Base-by-base conservation (phyloP, 2,797 vertebrate species). In the Amazona ochrocephala region DNA sequence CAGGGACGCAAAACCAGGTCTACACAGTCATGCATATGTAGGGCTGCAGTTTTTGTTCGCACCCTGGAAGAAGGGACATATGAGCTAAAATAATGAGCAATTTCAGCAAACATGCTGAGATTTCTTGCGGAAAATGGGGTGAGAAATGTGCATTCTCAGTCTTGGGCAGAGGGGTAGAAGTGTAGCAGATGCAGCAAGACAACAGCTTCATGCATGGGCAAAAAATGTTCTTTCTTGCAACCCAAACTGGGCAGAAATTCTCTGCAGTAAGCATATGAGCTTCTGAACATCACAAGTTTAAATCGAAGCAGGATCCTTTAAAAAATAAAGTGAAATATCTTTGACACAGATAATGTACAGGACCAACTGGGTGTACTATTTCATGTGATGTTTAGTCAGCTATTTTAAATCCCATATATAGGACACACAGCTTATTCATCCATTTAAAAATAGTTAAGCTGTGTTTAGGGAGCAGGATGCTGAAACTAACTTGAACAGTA, bases 391-490 rank as follows among this genome's bases (percentile, higher is more conserved):
- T 89, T 96, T 96, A 84, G 67, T 89, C 67, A 93, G 88, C 85
- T 96, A 90, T 91, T 95, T 96, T 88, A 96, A 91, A 94, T 71
- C 61, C 24, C 65, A 50, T 87, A 85, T 90, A 77, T 92, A 96
- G 95, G 94, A 80, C 77, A 90, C 83, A 70, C 5, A 45, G 71
- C 42, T 94, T 95, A 94, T 93, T 94, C 80, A 94, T 90, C 81
- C 58, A 5, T 77, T 95, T 94, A 93, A 95, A 97, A 95, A 94
- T 90, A 95, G 84, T 87, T 95, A 47, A 92, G 61, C 34, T 68
- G 10, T 75, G 11, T 89, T 96, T 83, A 64, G 44, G 76, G 93
- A 89, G 34, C 37, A 81, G 56, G 44, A 42, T 65, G 62, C 79
- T 88, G 41, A 78, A 39, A n/a, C 62, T 87, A 37, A 62, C 62